A percentile compares a stretch with the other conserved stretches of the same genome.
Evolutionary conservation across 2,113 vertebrate genomes (phyloP).

Genomic region (Epinephelus fuscoguttatus): DNA sequence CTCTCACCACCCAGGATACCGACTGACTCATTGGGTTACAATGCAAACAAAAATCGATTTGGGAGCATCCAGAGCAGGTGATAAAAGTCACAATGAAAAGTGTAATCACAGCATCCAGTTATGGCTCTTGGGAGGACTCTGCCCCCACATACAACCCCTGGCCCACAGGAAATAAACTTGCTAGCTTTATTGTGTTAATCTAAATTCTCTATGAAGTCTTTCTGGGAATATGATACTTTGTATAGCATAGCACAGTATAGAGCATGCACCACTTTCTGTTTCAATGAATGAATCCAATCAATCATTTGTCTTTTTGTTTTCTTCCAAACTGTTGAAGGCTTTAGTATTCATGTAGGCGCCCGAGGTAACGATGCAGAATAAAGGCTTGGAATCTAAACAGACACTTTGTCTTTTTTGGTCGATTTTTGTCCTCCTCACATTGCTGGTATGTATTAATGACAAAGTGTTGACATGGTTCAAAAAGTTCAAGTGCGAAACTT

Average conservation of each 20-base stretch:
- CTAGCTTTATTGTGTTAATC: slow-evolving; percentile 51
- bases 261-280: slow-evolving; percentile 39
- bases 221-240: slow-evolving; percentile 30
- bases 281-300: slow-evolving; percentile 48
- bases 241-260: slow-evolving; percentile 13
- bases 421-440: slow-evolving; percentile 21
- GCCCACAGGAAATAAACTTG: slow-evolving; percentile 61
- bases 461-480: slow-evolving; percentile 22
- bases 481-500: slow-evolving; percentile 31
- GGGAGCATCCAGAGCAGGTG: slow-evolving; percentile 48
- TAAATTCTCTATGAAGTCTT: slow-evolving; percentile 44
- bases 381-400: slow-evolving; percentile 27
- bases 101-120: slow-evolving; percentile 51
- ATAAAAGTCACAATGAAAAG: slow-evolving; percentile 66
- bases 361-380: slow-evolving; percentile 32
- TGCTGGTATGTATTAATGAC: slow-evolving; percentile 31
- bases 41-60: slow-evolving; percentile 70
- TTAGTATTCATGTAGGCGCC: slow-evolving; percentile 30
- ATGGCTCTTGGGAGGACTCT: slow-evolving; percentile 50
- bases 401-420: slow-evolving; percentile 17
- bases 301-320: slow-evolving; percentile 49
- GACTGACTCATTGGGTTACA: slow-evolving; percentile 58
- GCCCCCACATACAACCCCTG: slow-evolving; percentile 46
- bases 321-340: slow-evolving; percentile 23
- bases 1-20: neutral